Conservation (phyloP, 2,888 invertebrate species). For the Rhagium mordax region DNA sequence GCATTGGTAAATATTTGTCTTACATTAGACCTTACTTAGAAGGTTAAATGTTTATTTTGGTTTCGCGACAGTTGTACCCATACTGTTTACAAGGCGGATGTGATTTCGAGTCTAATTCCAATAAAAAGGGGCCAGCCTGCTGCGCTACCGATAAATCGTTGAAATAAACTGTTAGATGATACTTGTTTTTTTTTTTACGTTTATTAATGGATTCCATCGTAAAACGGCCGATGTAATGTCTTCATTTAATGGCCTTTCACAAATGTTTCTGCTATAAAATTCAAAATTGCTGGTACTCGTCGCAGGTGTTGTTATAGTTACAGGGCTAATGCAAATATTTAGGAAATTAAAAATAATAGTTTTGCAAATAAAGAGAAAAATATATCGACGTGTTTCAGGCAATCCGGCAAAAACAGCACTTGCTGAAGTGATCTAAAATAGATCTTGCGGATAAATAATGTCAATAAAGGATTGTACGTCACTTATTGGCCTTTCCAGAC, state of each 20-base stretch:
- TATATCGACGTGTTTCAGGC: no score
- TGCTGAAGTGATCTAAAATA: no score
- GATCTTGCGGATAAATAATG: no score
- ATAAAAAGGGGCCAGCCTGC: neutral
- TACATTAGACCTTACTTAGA: constrained; percentile 5
- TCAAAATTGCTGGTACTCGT: constrained; percentile 1
- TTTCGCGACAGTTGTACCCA: constrained; percentile 43
- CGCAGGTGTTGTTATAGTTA: constrained; percentile 17
- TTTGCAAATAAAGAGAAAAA: neutral
- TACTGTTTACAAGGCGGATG: constrained; percentile 17
- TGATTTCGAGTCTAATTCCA: neutral
- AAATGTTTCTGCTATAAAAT: constrained; percentile 28
- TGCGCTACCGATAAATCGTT: neutral
- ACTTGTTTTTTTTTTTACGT: constrained; percentile 22
- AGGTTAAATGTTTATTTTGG: constrained; percentile 28
- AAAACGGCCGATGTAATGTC: constrained; percentile 14
- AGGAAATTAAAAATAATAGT: constrained; percentile 7
- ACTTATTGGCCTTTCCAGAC: no score
- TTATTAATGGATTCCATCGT: constrained; percentile 16
- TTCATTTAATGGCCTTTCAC: constrained; percentile 14
- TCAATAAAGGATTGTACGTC: no score
- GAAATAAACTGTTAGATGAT: constrained; percentile 12
- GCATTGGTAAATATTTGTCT: constrained; percentile 19
- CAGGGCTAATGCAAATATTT: constrained; percentile 2
- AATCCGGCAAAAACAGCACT: no score